Evolutionary conservation across 1,140 invertebrate genomes (phyloP), one percentile per base, ranked within the genome.

Genomic region (Trichonephila clavipes): DNA sequence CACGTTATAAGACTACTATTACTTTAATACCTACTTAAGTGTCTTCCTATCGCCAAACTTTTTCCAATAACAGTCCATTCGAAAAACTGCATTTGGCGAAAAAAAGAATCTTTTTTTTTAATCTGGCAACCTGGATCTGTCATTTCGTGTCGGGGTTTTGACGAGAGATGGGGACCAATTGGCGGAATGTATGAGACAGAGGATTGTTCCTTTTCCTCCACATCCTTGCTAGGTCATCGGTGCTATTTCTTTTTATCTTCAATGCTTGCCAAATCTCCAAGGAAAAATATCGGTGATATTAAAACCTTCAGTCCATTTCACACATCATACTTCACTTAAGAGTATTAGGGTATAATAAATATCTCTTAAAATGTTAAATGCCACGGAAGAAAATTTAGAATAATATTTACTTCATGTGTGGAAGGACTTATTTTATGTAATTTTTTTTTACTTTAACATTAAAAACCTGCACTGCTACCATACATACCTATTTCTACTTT

Each of bases 131-230:
- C 88, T 90, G 88, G 88, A 77, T 90, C 88, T 90, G 88, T 90
- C 88, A 90, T 90, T 81, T 90, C 88, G 18, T 66, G 88, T 90
- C 88, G 88, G 69, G 88, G 58, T 90, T 90, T 90, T 90, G 88
- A 90, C 88, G 88, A 90, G 72, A 77, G 72, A 77, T 77, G 72
- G 72, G 88, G 88, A 90, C 88, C 88, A 90, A 90, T 90, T 90
- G 88, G 88, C 88, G 88, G 88, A 90, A 90, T 90, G 88, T 51
- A 90, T 90, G 88, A 81, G 88, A 77, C 72, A 77, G 34, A 28
- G 72, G 16, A 34, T 10, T 69, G 16, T 58, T 40, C 64, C 64
- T 61, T 18, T 16, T n/a, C 72, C 34, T 34, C 72, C 72, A 14
- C 28, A 34, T 28, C 40, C 28, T 34, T 51, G 64, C 87, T 69